Evolutionary conservation across 1,140 invertebrate species (phyloP), one percentile per base, ranked within the genome.

Genomic region (Magallana ariakensis): DNA sequence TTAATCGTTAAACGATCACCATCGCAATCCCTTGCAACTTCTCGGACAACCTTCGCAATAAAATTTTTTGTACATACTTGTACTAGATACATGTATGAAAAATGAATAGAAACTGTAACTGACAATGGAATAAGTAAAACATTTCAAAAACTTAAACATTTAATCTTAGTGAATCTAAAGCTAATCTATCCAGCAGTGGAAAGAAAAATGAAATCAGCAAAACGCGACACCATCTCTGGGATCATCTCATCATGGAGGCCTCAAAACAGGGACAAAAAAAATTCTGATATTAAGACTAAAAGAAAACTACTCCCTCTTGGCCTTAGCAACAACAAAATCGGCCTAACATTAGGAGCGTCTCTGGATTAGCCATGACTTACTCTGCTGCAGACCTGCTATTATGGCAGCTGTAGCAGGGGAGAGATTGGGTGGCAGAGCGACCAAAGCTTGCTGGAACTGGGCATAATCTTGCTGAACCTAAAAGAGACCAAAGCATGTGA

Each of bases 391-490:
- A 87, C 92, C 92, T 70, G 92, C 91, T 62, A 93, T 88, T 83
- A 91, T 81, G 84, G 92, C 85, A 83, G 93, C 89, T 84, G 90
- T 88, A 75, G 91, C 93, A 62, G 93, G 90, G 81, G 87, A 84
- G 55, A 93, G 89, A 16, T 92, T 85, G 19, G 93, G 91, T 58
- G 93, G 93, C 88, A 94, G 85, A 22, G 92, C 90, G 66, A 92
- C 93, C 87, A 94, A 88, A 46, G 92, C 93, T 86, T 96, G 95
- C 91, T 96, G 96, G 91, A 95, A 96, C 84, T 96, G 96, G 86
- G 96, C 96, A 91, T 97, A 95, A 92, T 97, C 97, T 84, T 96
- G 96, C 91, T 97, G 96, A 26, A 95, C 94, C 95, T 95, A 92
- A 55, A 93, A 92, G 88, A 91, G 89, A 91, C 90, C 84, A 92